Evolutionary conservation across 1,140 invertebrate genomes (phyloP), one percentile per base, ranked within the genome.

Genomic region (Metaphire vulgaris): DNA sequence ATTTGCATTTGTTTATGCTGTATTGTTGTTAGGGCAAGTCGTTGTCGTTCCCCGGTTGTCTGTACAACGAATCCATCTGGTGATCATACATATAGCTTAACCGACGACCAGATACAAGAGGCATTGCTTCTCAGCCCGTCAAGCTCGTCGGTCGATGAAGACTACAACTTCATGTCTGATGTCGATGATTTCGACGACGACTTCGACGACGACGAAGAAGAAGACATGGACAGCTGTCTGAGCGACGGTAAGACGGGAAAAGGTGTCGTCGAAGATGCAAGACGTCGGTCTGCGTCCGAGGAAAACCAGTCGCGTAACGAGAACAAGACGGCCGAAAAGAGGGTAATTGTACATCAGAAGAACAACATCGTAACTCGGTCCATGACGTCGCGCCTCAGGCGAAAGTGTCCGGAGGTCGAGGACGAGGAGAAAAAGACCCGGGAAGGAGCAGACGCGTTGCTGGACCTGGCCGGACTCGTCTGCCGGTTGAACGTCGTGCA

Each of bases 131-230:
- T 56, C 41, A 56, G 41, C 21, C 41, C 41, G 78, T 77, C 65
- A 69, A 75, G 28, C 74, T 30, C n/a, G 74, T 33, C 80, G 81
- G 41, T 56, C 41, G 41, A 56, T 21, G 41, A 56, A 56, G 41
- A 56, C 41, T 56, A 56, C 41, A 56, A 56, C 41, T 56, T 56
- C 41, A 56, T 56, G 21, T 56, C 41, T 6, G 41, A 56, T 56
- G 41, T 56, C 41, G 41, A 56, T 21, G 21, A 72, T 29, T 79
- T 78, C 2, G 78, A 80, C 29, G 74, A 79, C 69, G 80, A 81
- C 30, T 30, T 69, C 14, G 74, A 77, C 26, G 31, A 68, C 15
- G 76, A 77, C 14, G 74, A 41, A n/a, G 77, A 78, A 1, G 75
- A 77, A n/a, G 32, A 31, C 33, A 72, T 34, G 2, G 65, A 34